These are phyloP conservation scores for Myzus persicae DNA, from an alignment of 1,140 invertebrate genomes.

Conservation along the genomic window DNA sequence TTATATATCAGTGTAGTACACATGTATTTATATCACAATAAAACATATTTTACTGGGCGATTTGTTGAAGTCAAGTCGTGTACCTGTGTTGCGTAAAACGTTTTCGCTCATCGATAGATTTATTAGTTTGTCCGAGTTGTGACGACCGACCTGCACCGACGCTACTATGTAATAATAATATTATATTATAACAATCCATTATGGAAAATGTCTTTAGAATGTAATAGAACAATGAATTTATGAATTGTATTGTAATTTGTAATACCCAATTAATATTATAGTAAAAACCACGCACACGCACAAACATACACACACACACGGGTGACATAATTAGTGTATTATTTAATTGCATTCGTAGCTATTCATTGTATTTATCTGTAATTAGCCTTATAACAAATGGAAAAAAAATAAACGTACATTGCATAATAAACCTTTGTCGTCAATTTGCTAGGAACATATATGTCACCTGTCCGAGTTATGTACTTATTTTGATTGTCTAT, in stretches of 20 bases:
- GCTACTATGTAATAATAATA: no score
- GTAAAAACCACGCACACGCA: not conserved
- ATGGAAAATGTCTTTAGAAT: not conserved
- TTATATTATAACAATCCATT: conserved; percentile 12
- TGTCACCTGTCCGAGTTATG: not conserved
- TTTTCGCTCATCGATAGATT: not conserved
- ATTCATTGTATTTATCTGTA: not conserved
- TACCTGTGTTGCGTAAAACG: not conserved
- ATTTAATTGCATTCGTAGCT: not conserved
- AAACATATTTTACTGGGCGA: not conserved
- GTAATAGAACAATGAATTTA: not conserved
- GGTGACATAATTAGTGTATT: conserved; percentile 8
- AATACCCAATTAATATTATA: conserved; percentile 21
- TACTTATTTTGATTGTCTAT: not conserved
- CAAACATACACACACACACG: not conserved
- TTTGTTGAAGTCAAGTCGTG: not conserved
- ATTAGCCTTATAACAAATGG: not conserved
- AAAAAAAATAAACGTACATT: not conserved
- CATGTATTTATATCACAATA: not conserved
- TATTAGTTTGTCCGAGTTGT: not conserved
- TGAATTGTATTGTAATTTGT: not conserved
- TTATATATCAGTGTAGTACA: not conserved
- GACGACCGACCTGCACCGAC: not conserved
- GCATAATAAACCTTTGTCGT: conserved; percentile 23
- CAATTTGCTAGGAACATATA: not conserved